Conservation (phyloP, 2,113 vertebrate genomes). For the Mandrillus leucophaeus region DNA sequence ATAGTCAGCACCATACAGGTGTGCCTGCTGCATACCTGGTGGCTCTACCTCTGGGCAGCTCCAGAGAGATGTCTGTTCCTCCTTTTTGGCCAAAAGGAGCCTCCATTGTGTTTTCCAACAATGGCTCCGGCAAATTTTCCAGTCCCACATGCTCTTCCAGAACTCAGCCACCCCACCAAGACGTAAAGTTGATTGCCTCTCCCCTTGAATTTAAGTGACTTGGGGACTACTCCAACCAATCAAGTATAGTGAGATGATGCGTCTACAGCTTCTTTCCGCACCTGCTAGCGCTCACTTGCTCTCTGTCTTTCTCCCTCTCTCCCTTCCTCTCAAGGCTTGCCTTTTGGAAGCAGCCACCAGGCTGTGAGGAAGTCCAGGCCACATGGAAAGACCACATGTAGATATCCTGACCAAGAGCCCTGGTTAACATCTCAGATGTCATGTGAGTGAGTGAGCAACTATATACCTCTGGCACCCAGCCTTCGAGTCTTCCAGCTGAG, state of each 20-base stretch:
- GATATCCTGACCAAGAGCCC: background rate
- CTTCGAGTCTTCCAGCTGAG: background rate
- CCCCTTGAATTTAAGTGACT: background rate
- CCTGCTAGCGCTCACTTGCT: background rate
- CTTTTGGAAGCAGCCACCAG: background rate
- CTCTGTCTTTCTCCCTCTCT: background rate
- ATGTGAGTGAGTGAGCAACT: background rate
- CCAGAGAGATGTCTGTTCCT: background rate
- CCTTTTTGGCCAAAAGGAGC: background rate
- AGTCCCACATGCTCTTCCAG: background rate
- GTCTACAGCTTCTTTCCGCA: background rate
- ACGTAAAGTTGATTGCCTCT: background rate
- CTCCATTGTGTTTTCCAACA: background rate
- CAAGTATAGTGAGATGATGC: rapidly evolving
- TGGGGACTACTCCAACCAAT: background rate
- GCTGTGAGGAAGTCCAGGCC: background rate
- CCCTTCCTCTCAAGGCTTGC: background rate
- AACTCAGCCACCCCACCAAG: background rate
- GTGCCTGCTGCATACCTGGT: background rate
- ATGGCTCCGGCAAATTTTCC: background rate
- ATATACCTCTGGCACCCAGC: background rate
- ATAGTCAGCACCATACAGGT: background rate
- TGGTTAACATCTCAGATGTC: background rate
- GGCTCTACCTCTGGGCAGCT: background rate
- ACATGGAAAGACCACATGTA: background rate